Evolutionary conservation across 2,113 vertebrate species (phyloP), one percentile per base, ranked within the genome.

Genomic region (Zosterops hypoxanthus): DNA sequence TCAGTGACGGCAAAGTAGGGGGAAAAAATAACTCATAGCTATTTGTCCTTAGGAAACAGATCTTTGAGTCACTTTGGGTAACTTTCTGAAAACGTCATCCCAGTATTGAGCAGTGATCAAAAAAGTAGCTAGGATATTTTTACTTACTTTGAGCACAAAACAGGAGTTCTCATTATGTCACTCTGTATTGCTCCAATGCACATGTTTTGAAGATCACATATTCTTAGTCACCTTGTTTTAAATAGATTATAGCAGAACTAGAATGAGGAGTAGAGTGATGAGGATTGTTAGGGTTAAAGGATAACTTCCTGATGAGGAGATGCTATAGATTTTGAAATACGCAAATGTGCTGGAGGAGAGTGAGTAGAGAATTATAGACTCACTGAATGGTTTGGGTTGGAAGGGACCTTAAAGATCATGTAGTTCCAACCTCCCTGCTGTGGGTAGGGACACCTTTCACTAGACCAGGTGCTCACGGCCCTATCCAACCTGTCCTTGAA

Each of bases 151-250:
- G 76, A 86, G 46, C 55, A 33, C 12, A 65, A 85, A 88, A 20
- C 18, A 66, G 46, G 24, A 82, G 75, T 57, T 90, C 95, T 59
- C 66, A 34, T 94, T 96, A 72, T 92, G 94, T 94, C 94, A 80
- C 14, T 80, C 33, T 39, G 12, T 60, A 46, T 79, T 90, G 57
- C 61, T 78, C 49, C 49, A 29, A 18, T 44, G 29, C 36, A 49
- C 0, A 0, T 33, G 7, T 50, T 81, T 82, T 61, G n/a, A 76
- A 88, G 50, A 55, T 18, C 50, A 53, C 17, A 36, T 36, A 6
- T 78, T 59, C 20, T 82, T 88, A 52, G 25, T 56, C 42, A 53
- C 9, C 17, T 65, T 55, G 29, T 70, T 94, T 89, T 70, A 79
- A 50, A 66, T 29, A 66, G 33, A 33, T 75, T 39, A n/a, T 13